Conservation (phyloP, 2,797 vertebrate species). For the Hoplostethus mediterraneus region DNA sequence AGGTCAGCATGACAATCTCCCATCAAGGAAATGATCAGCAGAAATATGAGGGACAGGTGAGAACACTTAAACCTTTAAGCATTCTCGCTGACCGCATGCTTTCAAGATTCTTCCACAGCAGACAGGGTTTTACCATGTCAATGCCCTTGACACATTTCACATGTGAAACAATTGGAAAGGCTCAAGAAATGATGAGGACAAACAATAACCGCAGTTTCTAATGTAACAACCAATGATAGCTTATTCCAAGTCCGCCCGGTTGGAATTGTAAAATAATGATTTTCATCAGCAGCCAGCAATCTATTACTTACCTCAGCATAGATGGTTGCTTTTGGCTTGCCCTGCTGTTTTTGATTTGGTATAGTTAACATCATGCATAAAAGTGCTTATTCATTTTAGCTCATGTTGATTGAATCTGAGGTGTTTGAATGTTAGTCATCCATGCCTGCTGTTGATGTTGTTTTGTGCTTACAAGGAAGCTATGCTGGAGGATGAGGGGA, state of each 20-base stretch:
- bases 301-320: not conserved
- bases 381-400: not conserved
- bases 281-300: slow-evolving; percentile 1
- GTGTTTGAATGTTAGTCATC: no score
- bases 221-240: not conserved
- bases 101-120: slow-evolving; percentile 28
- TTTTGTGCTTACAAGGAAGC: no score
- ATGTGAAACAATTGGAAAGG: slow-evolving; percentile 14
- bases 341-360: not conserved
- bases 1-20: not conserved
- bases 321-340: not conserved
- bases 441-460: no score
- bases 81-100: slow-evolving; percentile 1
- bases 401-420: no score
- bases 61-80: not conserved
- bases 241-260: not conserved
- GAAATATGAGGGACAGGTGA: slow-evolving; percentile 2
- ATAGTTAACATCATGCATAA: not conserved
- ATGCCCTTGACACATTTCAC: slow-evolving; percentile 25
- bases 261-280: not conserved
- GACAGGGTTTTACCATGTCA: slow-evolving; percentile 25
- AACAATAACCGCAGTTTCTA: not conserved
- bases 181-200: slow-evolving; percentile 4
- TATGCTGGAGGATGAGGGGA: no score
- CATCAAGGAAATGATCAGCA: not conserved